These are phyloP conservation scores for Trichonephila clavata DNA, from an alignment of 1,140 invertebrate species.

Conservation along the genomic window DNA sequence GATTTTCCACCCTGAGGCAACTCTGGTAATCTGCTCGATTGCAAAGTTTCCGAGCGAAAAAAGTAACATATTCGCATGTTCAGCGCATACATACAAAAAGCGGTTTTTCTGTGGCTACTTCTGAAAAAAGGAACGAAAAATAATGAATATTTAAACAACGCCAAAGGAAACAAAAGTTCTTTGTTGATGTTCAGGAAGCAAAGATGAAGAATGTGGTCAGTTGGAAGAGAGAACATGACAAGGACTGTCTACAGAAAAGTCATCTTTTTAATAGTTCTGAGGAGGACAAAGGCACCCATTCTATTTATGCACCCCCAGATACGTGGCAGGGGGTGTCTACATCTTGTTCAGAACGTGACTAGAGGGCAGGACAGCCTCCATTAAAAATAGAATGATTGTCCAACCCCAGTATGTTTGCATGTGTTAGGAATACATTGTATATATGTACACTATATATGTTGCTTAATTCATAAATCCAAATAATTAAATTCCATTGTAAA, in stretches of 20 bases:
- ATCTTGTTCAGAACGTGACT: neutral
- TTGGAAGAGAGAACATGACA: neutral
- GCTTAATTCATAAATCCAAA: too few relatives aligned
- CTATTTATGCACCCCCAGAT: neutral
- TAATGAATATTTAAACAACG: slow-evolving; percentile 34
- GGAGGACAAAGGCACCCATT: neutral
- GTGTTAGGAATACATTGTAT: neutral
- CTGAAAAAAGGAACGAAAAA: too few relatives aligned
- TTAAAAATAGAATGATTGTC: neutral
- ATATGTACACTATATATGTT: too few relatives aligned
- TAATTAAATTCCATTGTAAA: too few relatives aligned
- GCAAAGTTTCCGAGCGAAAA: neutral
- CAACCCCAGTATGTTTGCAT: neutral
- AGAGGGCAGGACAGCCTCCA: neutral
- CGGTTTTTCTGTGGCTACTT: neutral
- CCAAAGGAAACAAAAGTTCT: slow-evolving; percentile 10
- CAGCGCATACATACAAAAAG: neutral
- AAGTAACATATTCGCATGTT: neutral
- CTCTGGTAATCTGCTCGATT: slow-evolving; percentile 20
- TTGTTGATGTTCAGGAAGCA: slow-evolving; percentile 43
- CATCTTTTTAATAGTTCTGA: slow-evolving; percentile 17
- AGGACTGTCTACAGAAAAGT: neutral
- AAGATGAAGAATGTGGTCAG: slow-evolving; percentile 26
- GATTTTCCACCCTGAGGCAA: neutral
- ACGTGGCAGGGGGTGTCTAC: neutral